phyloP scores from a whole-genome alignment of 2,888 invertebrate species.

The Perithous albicinctus region DNA sequence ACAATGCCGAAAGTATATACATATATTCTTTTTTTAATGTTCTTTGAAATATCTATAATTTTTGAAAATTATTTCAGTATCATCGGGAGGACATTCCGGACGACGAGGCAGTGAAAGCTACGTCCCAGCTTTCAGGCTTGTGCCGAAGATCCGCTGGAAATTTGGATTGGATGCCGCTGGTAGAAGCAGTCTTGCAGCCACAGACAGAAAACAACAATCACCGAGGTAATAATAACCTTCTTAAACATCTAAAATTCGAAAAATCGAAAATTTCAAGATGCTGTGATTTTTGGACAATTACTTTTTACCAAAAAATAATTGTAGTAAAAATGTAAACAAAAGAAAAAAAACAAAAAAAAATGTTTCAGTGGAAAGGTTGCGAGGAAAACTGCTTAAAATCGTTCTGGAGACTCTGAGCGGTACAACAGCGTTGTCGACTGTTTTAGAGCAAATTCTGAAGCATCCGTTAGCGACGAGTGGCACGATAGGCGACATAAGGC shows the following conservation, averaged over 20 bases:
- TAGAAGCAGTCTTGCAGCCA: constrained; percentile 79
- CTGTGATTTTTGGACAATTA: too few relatives aligned
- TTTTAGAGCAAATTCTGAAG: constrained; percentile 87
- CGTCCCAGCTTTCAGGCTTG: constrained; percentile 79
- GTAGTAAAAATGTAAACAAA: not conserved
- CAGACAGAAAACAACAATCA: constrained; percentile 75
- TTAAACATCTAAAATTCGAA: not conserved
- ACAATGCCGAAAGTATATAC: not conserved
- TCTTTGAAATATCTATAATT: not conserved
- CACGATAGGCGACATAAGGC: constrained; percentile 88
- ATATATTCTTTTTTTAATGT: not conserved
- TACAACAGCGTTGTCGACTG: constrained; percentile 85
- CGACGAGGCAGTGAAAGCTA: constrained; percentile 75
- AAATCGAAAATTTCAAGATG: too few relatives aligned
- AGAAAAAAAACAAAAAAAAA: not conserved
- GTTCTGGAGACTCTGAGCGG: constrained; percentile 82
- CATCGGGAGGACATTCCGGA: constrained; percentile 73
- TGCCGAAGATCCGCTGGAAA: constrained; percentile 82
- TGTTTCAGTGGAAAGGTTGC: constrained; percentile 75
- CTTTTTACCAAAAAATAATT: not conserved
- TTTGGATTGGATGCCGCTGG: constrained; percentile 83
- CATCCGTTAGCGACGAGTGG: constrained; percentile 85
- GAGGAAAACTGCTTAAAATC: constrained; percentile 81
- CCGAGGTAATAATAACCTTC: constrained; percentile 69
- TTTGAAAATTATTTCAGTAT: constrained; percentile 67